phyloP scores from a whole-genome alignment of 1,140 invertebrate genomes.

The Calliphora vicina region DNA sequence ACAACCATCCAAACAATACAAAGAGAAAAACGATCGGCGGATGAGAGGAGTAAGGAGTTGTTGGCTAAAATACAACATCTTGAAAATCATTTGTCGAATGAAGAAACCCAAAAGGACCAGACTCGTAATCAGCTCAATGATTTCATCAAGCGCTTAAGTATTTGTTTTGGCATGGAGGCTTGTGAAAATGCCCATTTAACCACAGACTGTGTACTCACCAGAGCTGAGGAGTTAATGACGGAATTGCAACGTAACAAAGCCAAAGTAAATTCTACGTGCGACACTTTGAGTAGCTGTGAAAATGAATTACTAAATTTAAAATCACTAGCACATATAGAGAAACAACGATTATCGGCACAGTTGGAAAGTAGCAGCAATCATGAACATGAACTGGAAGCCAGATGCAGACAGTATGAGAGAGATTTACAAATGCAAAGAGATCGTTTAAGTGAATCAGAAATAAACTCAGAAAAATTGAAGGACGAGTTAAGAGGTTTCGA shows the following conservation, averaged over 20 bases:
- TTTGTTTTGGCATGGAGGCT: slow-evolving; percentile 73
- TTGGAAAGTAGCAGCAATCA: slow-evolving; percentile 56
- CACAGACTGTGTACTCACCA: slow-evolving; percentile 73
- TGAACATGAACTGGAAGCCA: slow-evolving; percentile 57
- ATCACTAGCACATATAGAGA: slow-evolving; percentile 57
- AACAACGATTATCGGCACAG: slow-evolving; percentile 56
- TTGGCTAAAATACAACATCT: slow-evolving; percentile 76
- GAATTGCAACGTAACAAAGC: slow-evolving; percentile 68
- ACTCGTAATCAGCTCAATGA: slow-evolving; percentile 73
- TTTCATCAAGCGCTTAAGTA: slow-evolving; percentile 72
- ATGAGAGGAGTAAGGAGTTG: slow-evolving; percentile 78
- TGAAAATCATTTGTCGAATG: slow-evolving; percentile 73
- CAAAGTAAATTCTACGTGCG: slow-evolving; percentile 62
- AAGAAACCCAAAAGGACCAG: slow-evolving; percentile 74
- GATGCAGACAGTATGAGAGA: slow-evolving; percentile 57
- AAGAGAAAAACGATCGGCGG: slow-evolving; percentile 76
- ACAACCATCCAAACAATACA: slow-evolving; percentile 75
- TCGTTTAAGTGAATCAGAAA: slow-evolving; percentile 58
- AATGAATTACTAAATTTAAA: slow-evolving; percentile 57
- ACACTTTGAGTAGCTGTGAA: slow-evolving; percentile 58
- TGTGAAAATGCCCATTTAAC: slow-evolving; percentile 69
- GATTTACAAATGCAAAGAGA: slow-evolving; percentile 59
- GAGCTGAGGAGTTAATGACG: slow-evolving; percentile 77
- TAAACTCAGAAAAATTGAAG: slow-evolving; percentile 58
- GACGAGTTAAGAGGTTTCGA: slow-evolving; percentile 61